Percentiles rank a stretch among this genome's conserved stretches.
Evolutionary conservation across 2,888 invertebrate genomes (phyloP).

Genomic region (Chloromyia formosa): DNA sequence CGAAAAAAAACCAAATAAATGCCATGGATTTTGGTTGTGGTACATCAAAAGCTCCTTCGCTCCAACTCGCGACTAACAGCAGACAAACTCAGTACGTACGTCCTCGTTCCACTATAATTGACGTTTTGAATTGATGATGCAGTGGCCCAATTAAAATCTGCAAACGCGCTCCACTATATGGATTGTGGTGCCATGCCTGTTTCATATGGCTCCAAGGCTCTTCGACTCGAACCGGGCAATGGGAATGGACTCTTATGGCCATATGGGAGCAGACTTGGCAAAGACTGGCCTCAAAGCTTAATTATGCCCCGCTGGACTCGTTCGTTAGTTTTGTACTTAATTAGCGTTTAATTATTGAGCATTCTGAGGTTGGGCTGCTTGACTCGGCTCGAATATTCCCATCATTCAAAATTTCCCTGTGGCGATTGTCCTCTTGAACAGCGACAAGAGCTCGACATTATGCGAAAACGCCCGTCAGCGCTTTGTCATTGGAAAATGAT

Average conservation of each 20-base stretch:
- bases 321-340: conserved; percentile 34
- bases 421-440: neutral
- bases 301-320: conserved; percentile 37
- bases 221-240: conserved; percentile 13
- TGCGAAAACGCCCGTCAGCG: neutral
- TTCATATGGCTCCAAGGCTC: conserved; percentile 36
- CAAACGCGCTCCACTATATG: conserved; percentile 44
- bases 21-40: conserved; percentile 36
- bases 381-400: neutral
- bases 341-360: conserved; percentile 36
- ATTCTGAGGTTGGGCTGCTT: neutral
- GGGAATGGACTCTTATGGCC: conserved; percentile 4
- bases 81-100: too few relatives aligned
- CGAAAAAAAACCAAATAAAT: conserved; percentile 27
- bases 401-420: neutral
- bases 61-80: conserved; percentile 22
- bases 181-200: neutral
- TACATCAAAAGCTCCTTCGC: conserved; percentile 29
- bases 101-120: conserved; percentile 48
- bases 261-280: conserved; percentile 2
- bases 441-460: neutral
- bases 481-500: neutral
- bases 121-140: conserved; percentile 51
- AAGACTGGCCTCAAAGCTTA: conserved; percentile 21
- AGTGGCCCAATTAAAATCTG: conserved; percentile 50